Conservation (phyloP, 2,797 vertebrate species). For the Anas bahamensis region DNA sequence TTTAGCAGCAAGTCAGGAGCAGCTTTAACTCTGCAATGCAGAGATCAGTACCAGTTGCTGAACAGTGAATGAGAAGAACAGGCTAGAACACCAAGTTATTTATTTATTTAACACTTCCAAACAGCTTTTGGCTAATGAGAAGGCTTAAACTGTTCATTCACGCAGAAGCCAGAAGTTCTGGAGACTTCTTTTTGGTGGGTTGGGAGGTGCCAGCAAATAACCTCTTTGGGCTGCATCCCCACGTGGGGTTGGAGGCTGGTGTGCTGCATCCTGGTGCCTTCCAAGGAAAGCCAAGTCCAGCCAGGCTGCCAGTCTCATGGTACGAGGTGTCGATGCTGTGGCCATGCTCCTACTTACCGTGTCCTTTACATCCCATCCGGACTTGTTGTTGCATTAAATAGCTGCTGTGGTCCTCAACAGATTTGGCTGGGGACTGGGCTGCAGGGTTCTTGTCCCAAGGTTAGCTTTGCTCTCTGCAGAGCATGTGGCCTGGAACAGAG, state of each 20-base stretch:
- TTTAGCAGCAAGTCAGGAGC: neutral
- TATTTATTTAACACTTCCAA: neutral
- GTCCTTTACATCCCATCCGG: neutral
- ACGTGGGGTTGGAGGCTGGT: neutral
- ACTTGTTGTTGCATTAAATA: neutral
- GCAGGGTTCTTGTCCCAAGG: neutral
- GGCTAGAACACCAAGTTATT: neutral
- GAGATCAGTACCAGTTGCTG: neutral
- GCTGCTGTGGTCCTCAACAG: neutral
- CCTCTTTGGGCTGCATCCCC: neutral
- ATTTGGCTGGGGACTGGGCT: neutral
- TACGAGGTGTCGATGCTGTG: neutral
- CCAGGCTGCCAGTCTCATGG: neutral
- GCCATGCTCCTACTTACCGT: neutral
- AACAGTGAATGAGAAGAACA: neutral
- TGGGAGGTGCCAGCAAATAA: neutral
- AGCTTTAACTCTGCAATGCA: neutral
- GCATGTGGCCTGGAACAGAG: neutral
- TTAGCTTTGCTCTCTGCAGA: neutral
- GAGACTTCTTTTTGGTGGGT: neutral
- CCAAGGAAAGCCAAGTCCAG: neutral
- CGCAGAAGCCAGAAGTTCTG: neutral
- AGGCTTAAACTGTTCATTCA: neutral
- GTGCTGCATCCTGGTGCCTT: neutral
- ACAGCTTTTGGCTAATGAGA: neutral